Evolutionary conservation across 2,888 invertebrate species (phyloP), one percentile per base, ranked within the genome.

Genomic region (Pristionchus arcanus): DNA sequence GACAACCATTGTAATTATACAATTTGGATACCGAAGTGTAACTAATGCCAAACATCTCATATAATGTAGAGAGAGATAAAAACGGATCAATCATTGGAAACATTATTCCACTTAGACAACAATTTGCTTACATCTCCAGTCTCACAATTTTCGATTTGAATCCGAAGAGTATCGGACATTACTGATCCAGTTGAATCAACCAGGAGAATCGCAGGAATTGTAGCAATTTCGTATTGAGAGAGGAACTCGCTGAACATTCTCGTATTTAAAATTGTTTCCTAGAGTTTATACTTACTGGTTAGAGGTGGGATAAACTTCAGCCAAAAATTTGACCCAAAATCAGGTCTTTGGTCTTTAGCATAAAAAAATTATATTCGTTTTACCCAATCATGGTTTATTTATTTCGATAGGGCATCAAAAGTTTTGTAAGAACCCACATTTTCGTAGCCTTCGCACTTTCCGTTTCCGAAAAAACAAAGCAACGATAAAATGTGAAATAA

Each of bases 151-250:
- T 88, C 88, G 53, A 88, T 88, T 7, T 28, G 77, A 25, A 42
- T 9, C 9, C 88, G 53, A 49, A 88, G 16, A 34, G 95, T 95
- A 34, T 92, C 91, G 1, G 96, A 95, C 37, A 96, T 94, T 3
- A 96, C 93, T 31, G 94, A 94, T n/a, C 96, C 96, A 91, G 95
- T 94, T 42, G 95, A 95, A 90, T 95, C 95, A n/a, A 96, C 92
- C 11, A 96, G 94, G n/a, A 96, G 92, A 81, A 96, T 93, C 42
- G 95, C 94, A 25, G 96, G 96, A 89, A 96, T 96, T 9, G 94
- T 94, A 85, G 94, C 94, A 59, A 94, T 92, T 77, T 94, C 94
- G 91, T 91, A 94, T 88, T 95, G 94, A 19, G 84, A 74, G 53
- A 92, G 88, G 4, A 93, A 90, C 74, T 92, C 90, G 19, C 93